Evolutionary conservation across 2,797 vertebrate species (phyloP), one percentile per base, ranked within the genome.

Genomic region (Balearica regulorum): DNA sequence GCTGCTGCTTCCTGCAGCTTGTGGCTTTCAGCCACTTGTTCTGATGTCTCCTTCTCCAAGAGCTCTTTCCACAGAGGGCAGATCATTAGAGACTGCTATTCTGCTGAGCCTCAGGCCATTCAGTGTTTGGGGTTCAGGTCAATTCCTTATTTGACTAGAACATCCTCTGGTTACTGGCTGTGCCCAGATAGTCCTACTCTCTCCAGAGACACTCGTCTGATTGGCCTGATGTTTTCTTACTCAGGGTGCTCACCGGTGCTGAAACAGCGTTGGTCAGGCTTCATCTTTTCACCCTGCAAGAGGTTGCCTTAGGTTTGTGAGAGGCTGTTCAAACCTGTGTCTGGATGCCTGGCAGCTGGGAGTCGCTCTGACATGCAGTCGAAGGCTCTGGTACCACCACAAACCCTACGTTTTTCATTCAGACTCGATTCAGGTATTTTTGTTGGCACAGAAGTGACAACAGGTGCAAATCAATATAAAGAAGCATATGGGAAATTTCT

Each of bases 391-490:
- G 31, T 69, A 62, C 14, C 41, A 70, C 29, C 37, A 73, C 37
- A 58, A 66, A 55, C 4, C 15, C 68, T 24, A 6, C 1, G 0
- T 31, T 90, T 95, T 79, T 55, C 4, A 31, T 92, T 89, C 35
- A 13, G 71, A 15, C 51, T 41, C 49, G 10, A 13, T 71, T 89
- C 92, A 95, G 93, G 83, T 96, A 75, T 75, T 92, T 92, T 68
- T 89, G 51, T 83, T 96, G 95, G 93, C 94, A 95, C 49, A 44
- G 51, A 95, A 81, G 15, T 80, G 84, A 94, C 83, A 85, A 68
- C 92, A 95, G 96, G 87, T 96, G 92, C 92, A 95, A 93, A 94
- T 87, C 75, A 69, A 93, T 73, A 66, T 54, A 94, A 77, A 91
- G 78, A 87, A 87, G 28, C 93, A 96, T 95, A 87, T 83, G 94